A percentile compares a stretch with the other conserved stretches of the same genome.
Conservation (phyloP, 2,888 invertebrate genomes). For the Dusona sp. region DNA sequence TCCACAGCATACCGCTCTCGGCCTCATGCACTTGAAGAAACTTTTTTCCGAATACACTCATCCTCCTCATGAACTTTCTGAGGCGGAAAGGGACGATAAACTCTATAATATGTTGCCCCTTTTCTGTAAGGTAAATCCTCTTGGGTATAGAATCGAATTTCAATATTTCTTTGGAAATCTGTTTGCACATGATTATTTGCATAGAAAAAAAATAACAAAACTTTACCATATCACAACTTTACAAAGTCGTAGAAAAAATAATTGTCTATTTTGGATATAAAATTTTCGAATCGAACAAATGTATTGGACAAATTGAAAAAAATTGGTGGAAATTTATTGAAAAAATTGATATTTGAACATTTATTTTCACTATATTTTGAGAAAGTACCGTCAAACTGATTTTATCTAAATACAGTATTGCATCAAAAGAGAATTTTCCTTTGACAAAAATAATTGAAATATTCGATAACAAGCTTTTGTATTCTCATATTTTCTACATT, state of each 20-base stretch:
- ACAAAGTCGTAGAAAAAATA: not conserved
- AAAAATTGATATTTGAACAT: too few species aligned
- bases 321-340: too few species aligned
- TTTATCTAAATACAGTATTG: not conserved
- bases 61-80: slow-evolving; percentile 92
- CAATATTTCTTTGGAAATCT: not conserved
- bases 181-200: not conserved
- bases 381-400: not conserved
- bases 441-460: not conserved
- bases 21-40: slow-evolving; percentile 98
- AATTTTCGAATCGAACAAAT: not conserved
- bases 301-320: too few species aligned
- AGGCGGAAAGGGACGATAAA: slow-evolving; percentile 95
- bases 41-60: slow-evolving; percentile 97
- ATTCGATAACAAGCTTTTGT: not conserved
- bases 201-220: not conserved
- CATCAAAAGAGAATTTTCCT: not conserved
- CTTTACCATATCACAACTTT: not conserved
- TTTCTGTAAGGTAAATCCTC: slow-evolving; percentile 94
- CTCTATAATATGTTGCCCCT: slow-evolving; percentile 98
- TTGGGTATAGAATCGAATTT: not conserved
- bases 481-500: not conserved
- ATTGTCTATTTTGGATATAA: not conserved
- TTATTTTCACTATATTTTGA: too few species aligned
- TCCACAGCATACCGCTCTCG: slow-evolving; percentile 94